Conservation (phyloP, 2,888 invertebrate species). For the Phaedon cochleariae region DNA sequence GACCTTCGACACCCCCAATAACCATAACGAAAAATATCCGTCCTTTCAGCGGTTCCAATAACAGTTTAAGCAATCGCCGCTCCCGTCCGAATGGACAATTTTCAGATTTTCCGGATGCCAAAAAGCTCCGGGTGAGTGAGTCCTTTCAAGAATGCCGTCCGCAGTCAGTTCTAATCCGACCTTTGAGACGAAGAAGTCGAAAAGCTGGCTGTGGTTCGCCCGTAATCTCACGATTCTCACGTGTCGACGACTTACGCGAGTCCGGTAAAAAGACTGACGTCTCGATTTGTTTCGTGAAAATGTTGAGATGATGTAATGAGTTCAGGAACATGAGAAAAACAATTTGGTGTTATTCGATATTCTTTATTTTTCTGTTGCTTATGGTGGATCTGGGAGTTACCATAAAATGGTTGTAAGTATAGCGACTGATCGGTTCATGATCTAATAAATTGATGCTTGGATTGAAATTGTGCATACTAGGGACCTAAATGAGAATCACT, state of each 20-base stretch:
- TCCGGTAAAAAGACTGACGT: too few relatives aligned
- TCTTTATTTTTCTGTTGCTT: slow-evolving; percentile 30
- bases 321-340: slow-evolving; percentile 13
- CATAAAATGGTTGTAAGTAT: slow-evolving; percentile 54
- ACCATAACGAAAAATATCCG: slow-evolving; percentile 18
- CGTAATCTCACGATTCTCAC: slow-evolving; percentile 2
- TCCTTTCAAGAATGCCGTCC: slow-evolving; percentile 19
- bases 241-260: too few relatives aligned
- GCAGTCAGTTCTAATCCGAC: slow-evolving; percentile 24
- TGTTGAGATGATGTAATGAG: background rate
- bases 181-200: slow-evolving; percentile 22
- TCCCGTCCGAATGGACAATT: slow-evolving; percentile 16
- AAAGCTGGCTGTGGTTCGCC: background rate
- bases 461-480: too few relatives aligned
- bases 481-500: too few relatives aligned
- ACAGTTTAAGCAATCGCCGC: slow-evolving; percentile 19
- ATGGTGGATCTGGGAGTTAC: slow-evolving; percentile 42
- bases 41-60: slow-evolving; percentile 17
- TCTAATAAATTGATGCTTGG: too few relatives aligned
- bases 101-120: slow-evolving; percentile 27
- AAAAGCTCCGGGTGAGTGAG: slow-evolving; percentile 21
- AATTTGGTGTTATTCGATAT: slow-evolving; percentile 23
- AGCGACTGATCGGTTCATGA: background rate
- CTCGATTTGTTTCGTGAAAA: background rate
- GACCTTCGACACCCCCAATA: background rate